A percentile compares a stretch with the other conserved stretches of the same genome.
Conservation (phyloP, 2,113 vertebrate genomes). For the Neoarius graeffei region DNA sequence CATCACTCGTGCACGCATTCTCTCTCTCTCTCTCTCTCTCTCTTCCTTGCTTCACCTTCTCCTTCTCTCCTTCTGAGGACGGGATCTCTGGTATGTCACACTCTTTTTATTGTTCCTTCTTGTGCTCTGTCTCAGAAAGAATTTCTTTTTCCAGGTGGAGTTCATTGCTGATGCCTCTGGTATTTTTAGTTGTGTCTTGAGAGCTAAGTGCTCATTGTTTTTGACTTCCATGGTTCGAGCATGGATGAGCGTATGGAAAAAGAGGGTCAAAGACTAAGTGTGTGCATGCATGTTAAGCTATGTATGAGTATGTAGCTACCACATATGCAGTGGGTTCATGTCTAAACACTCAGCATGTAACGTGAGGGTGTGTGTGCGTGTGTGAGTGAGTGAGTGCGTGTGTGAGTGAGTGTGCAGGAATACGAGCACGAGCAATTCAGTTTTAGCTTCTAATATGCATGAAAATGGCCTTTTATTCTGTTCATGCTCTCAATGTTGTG, state of each 20-base stretch:
- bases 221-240: not conserved
- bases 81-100: constrained; percentile 47
- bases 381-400: constrained; percentile 36
- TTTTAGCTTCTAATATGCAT: constrained; percentile 8
- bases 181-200: not conserved
- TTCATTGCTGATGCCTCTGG: not conserved
- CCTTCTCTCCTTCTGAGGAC: constrained; percentile 35
- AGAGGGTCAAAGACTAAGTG: not conserved
- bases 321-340: constrained; percentile 61
- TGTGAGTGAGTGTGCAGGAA: constrained; percentile 28
- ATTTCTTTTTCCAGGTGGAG: not conserved
- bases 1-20: constrained; percentile 22
- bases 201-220: not conserved
- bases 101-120: constrained; percentile 33
- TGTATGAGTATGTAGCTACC: constrained; percentile 45
- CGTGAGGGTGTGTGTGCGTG: constrained; percentile 40
- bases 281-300: constrained; percentile 41
- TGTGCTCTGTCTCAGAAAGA: constrained; percentile 5
- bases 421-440: not conserved
- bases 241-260: constrained; percentile 2
- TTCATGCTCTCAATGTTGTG: not conserved
- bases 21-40: constrained; percentile 19
- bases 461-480: constrained; percentile 22
- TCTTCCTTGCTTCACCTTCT: constrained; percentile 33
- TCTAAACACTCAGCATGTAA: constrained; percentile 63